Evolutionary conservation across 1,140 invertebrate species (phyloP).

Genomic region (Drosophila fuyamai): DNA sequence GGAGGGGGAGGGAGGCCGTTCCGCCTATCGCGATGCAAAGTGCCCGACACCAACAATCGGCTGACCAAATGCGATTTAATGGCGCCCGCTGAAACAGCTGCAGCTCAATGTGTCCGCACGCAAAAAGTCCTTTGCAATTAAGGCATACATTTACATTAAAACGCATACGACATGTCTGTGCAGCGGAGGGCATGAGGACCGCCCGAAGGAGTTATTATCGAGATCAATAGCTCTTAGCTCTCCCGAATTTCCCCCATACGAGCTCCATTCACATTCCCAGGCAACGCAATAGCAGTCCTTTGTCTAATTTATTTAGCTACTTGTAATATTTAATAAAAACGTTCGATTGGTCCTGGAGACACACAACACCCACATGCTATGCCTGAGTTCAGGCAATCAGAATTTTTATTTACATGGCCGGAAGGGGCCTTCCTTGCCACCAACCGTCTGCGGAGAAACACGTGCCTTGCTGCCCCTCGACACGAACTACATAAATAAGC

Average conservation of each 20-base stretch:
- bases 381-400: slow-evolving; percentile 72
- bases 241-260: too few relatives aligned
- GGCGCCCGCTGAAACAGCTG: slow-evolving; percentile 51
- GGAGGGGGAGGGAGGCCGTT: background rate
- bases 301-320: slow-evolving; percentile 68
- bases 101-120: slow-evolving; percentile 40
- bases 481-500: slow-evolving; percentile 80
- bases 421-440: background rate
- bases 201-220: slow-evolving; percentile 3
- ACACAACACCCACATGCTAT: slow-evolving; percentile 10
- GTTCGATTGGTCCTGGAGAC: slow-evolving; percentile 44
- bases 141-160: slow-evolving; percentile 71
- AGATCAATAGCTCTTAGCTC: background rate
- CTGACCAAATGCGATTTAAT: slow-evolving; percentile 69
- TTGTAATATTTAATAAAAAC: slow-evolving; percentile 75
- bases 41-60: slow-evolving; percentile 32
- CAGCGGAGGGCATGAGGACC: background rate
- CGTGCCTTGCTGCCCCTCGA: slow-evolving; percentile 54
- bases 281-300: slow-evolving; percentile 30
- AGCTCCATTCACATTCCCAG: slow-evolving; percentile 16
- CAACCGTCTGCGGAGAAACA: slow-evolving; percentile 25
- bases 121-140: slow-evolving; percentile 62
- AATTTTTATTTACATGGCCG: slow-evolving; percentile 73
- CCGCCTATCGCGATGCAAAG: slow-evolving; percentile 41
- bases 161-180: slow-evolving; percentile 25